phyloP scores from a whole-genome alignment of 2,888 invertebrate genomes.

The Hypena proboscidalis region DNA sequence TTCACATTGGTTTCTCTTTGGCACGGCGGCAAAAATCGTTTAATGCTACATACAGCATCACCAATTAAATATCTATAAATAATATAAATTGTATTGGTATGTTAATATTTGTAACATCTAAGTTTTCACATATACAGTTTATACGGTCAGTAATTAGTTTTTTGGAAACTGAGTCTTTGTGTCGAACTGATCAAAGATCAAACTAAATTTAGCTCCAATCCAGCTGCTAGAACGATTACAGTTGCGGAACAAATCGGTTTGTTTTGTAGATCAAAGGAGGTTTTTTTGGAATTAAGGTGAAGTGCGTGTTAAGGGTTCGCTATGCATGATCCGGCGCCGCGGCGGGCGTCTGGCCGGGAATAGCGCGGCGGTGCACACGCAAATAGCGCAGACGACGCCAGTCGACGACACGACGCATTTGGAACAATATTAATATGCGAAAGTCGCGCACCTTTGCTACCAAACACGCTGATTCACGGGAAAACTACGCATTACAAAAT shows the following conservation, averaged over 20 bases:
- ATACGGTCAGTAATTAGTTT: no score
- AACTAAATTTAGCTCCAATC: neutral
- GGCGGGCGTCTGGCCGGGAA: constrained; percentile 61
- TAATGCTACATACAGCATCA: no score
- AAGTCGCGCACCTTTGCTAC: constrained; percentile 52
- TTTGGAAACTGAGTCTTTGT: no score
- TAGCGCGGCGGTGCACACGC: constrained; percentile 51
- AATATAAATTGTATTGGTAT: no score
- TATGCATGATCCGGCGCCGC: constrained; percentile 52
- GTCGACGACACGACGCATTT: constrained; percentile 55
- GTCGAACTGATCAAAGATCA: no score
- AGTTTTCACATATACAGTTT: no score
- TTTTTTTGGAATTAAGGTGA: constrained; percentile 62
- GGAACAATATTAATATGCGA: constrained; percentile 66
- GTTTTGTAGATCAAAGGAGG: constrained; percentile 57
- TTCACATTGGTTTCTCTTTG: no score
- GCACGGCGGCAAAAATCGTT: no score
- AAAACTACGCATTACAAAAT: no score
- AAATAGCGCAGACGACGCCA: constrained; percentile 71
- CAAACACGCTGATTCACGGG: constrained; percentile 51
- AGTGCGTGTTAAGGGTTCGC: constrained; percentile 58
- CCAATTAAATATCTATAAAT: no score
- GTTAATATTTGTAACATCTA: no score
- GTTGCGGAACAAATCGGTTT: constrained; percentile 22
- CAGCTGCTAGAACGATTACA: constrained; percentile 29